phyloP scores from a whole-genome alignment of 2,888 invertebrate genomes.

The Nezara viridula region DNA sequence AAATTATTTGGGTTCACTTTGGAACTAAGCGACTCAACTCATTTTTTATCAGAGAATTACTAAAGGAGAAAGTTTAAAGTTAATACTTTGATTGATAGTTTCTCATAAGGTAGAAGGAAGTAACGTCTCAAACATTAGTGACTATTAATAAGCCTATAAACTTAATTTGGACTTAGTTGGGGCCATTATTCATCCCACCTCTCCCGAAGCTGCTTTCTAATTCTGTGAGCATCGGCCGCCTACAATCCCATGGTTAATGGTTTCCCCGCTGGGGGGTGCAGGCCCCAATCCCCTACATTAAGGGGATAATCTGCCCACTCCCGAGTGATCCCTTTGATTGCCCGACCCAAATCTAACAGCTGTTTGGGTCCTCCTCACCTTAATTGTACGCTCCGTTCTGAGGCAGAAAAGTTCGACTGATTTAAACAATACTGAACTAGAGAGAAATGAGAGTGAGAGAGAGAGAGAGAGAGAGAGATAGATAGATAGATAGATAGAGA shows the following conservation, averaged over 20 bases:
- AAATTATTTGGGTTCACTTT: too few relatives aligned
- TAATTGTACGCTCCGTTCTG: neutral
- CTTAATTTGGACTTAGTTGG: neutral
- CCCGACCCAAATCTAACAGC: neutral
- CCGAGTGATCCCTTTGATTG: conserved; percentile 8
- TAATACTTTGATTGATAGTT: neutral
- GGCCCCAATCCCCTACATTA: conserved; percentile 16
- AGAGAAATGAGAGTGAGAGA: too few relatives aligned
- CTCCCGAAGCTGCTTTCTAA: neutral
- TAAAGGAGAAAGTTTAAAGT: too few relatives aligned
- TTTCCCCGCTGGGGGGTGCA: neutral
- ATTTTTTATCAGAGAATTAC: too few relatives aligned
- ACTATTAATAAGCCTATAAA: neutral
- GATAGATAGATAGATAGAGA: too few relatives aligned
- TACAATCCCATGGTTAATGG: neutral
- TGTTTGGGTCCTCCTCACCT: neutral
- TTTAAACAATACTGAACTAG: neutral
- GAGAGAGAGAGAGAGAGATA: too few relatives aligned
- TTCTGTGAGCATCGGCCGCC: neutral
- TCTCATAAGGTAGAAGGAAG: neutral
- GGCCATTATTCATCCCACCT: neutral
- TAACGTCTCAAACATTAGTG: neutral
- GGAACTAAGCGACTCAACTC: too few relatives aligned
- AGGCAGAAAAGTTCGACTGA: neutral
- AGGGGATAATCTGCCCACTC: conserved; percentile 38